A percentile compares a stretch with the other conserved stretches of the same genome.
These are phyloP conservation scores for Cantharis rustica DNA, from an alignment of 2,888 invertebrate species.

Conservation along the genomic window DNA sequence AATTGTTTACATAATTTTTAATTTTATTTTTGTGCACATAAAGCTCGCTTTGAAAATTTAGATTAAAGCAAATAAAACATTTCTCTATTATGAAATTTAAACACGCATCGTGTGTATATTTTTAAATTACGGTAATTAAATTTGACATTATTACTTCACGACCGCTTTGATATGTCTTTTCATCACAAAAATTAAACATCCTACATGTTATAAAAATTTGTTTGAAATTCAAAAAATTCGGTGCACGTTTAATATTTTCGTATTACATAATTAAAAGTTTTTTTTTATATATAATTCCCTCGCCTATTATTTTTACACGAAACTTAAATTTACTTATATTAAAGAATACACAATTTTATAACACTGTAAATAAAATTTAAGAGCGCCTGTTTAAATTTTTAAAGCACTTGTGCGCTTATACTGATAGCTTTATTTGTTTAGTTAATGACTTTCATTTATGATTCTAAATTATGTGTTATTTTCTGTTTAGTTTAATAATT, in stretches of 20 bases:
- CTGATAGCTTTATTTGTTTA: conserved; percentile 2
- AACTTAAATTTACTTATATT: background rate
- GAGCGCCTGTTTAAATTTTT: background rate
- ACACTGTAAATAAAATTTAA: conserved; percentile 1
- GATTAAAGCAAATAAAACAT: background rate
- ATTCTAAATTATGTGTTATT: conserved; percentile 1
- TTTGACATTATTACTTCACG: conserved; percentile 1
- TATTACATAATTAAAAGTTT: background rate
- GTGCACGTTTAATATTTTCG: background rate
- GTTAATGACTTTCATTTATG: conserved; percentile 2
- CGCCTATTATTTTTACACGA: background rate
- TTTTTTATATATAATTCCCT: background rate
- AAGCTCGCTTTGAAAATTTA: background rate
- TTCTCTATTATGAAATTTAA: conserved; percentile 1
- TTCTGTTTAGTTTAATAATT: background rate
- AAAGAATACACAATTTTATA: background rate
- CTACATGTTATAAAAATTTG: background rate
- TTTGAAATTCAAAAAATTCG: background rate
- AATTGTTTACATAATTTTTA: background rate
- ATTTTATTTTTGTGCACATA: background rate
- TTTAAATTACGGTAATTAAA: conserved; percentile 3
- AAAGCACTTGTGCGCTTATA: background rate
- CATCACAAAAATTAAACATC: background rate
- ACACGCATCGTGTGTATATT: background rate
- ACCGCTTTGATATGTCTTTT: background rate